Base-by-base conservation (phyloP, 2,888 invertebrate genomes). In the Terebella lapidaria region DNA sequence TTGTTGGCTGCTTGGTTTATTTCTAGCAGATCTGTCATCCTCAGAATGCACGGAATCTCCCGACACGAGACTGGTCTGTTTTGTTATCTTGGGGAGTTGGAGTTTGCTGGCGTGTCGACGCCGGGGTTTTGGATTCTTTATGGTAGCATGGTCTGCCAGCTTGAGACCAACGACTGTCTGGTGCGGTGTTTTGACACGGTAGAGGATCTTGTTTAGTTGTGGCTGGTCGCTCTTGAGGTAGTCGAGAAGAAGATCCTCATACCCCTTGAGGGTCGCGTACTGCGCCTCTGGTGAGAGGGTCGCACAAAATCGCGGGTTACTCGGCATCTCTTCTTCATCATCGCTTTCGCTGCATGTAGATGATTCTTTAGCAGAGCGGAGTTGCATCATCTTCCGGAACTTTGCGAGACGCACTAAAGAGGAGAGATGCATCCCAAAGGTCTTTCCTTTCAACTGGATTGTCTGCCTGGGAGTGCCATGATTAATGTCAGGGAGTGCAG, bases 221-320 rank as follows among this genome's bases (percentile, higher is more conserved):
- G 22, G 18, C 49, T 49, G 10, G 4, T 3, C 29, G 5, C 10
- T 10, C 10, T 29, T 45, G 18, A 59, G 55, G 20, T 53, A 45
- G 1, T 56, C 49, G 1, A 66, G 35, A 3, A 77, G 71, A 3
- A 71, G 65, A 57, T 77, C 76, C 59, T 77, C 77, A 57, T 77
- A 77, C 0, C 77, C 77, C 61, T 76, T 76, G 70, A 77, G 68
- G 63, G 74, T 71, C 54, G 77, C 74, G 61, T 72, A 77, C 64
- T 77, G 77, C 0, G 76, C 77, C 57, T 76, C 76, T 2, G 72
- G 66, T 0, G 76, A 77, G 42, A 77, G 61, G 3, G 72, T 71
- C 0, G 77, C 71, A 20, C 72, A 71, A 61, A 77, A 77, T 18
- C 77, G 63, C 0, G 76, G 72, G 24, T 66, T 63, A 26, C 62